Conservation (phyloP, 1,140 invertebrate species). For the Microplitis demolitor region DNA sequence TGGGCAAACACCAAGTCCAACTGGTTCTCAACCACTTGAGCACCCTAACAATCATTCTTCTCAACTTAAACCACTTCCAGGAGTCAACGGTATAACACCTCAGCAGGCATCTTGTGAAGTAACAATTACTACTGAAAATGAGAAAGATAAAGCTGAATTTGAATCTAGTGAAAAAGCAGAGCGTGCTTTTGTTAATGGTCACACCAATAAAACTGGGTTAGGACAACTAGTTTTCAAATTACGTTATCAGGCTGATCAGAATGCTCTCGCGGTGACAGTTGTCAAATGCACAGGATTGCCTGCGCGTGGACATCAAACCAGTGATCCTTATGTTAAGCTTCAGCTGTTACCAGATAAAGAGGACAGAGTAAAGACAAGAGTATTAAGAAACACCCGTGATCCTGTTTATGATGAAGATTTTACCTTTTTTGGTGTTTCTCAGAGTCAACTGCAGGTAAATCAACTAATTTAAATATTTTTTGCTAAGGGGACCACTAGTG, state of each 20-base stretch:
- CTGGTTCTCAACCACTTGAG: slow-evolving; percentile 40
- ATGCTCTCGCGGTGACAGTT: slow-evolving; percentile 88
- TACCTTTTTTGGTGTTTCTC: slow-evolving; percentile 91
- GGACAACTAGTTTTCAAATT: slow-evolving; percentile 88
- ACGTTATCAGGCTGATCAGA: slow-evolving; percentile 86
- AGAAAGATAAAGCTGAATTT: slow-evolving; percentile 66
- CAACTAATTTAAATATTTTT: background rate
- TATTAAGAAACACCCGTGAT: slow-evolving; percentile 88
- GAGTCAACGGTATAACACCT: slow-evolving; percentile 39
- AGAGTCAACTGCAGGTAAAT: slow-evolving; percentile 74
- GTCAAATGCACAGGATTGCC: slow-evolving; percentile 84
- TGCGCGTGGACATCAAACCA: slow-evolving; percentile 73
- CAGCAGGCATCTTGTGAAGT: slow-evolving; percentile 47
- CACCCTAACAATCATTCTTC: slow-evolving; percentile 37
- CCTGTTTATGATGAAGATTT: slow-evolving; percentile 97
- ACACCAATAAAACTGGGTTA: slow-evolving; percentile 65
- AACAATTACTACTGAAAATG: slow-evolving; percentile 53
- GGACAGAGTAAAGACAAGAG: slow-evolving; percentile 93
- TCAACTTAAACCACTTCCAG: slow-evolving; percentile 44
- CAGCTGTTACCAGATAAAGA: slow-evolving; percentile 93
- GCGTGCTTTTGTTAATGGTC: slow-evolving; percentile 38
- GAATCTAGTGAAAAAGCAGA: slow-evolving; percentile 67
- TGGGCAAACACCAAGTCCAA: slow-evolving; percentile 53
- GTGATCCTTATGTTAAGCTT: slow-evolving; percentile 94
- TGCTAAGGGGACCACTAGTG: no score